Base-by-base conservation (phyloP, 1,140 invertebrate genomes). In the Drosophila orena region DNA sequence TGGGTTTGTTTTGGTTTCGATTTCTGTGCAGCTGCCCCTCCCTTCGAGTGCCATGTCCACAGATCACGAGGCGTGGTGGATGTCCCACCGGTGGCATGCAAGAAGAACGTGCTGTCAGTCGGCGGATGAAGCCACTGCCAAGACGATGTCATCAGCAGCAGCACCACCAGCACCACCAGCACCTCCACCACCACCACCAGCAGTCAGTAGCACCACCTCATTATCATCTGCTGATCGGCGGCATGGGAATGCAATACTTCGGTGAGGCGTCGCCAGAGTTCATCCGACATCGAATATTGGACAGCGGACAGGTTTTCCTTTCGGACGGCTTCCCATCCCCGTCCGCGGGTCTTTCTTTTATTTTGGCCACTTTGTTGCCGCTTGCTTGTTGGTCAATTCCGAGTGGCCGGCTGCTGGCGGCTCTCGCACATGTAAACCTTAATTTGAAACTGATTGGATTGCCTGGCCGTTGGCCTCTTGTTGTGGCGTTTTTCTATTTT, bases 401-500 rank as follows among this genome's bases (percentile, higher is more conserved):
- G 62, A 24, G 35, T 47, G 24, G 38, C 65, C 22, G 64, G 35
- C 37, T 61, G 61, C 60, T 58, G 64, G 74, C 40, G 73, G 10
- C 42, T 40, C 50, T 77, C 65, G 81, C 81, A 85, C 85, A 85
- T 83, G 83, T 79, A 88, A 79, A 83, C 83, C 75, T 88, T 86
- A 86, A 86, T 86, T 86, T 76, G 84, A 89, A 88, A 89, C 83
- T 86, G 83, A 86, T 86, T 86, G 79, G 83, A 89, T 89, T 88
- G 83, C 59, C 50, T 68, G 62, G 64, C 68, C 68, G 72, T 79
- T 84, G 66, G 78, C 66, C 60, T 46, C 71, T 68, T 60, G 64
- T 73, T 83, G 69, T 46, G 70, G 69, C 55, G 64, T 58, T 65
- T 62, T 54, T 46, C 42, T 42, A 43, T 27, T 50, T 47, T 44